Evolutionary conservation across 2,113 vertebrate genomes (phyloP), one percentile per base, ranked within the genome.

Genomic region (Limanda limanda): DNA sequence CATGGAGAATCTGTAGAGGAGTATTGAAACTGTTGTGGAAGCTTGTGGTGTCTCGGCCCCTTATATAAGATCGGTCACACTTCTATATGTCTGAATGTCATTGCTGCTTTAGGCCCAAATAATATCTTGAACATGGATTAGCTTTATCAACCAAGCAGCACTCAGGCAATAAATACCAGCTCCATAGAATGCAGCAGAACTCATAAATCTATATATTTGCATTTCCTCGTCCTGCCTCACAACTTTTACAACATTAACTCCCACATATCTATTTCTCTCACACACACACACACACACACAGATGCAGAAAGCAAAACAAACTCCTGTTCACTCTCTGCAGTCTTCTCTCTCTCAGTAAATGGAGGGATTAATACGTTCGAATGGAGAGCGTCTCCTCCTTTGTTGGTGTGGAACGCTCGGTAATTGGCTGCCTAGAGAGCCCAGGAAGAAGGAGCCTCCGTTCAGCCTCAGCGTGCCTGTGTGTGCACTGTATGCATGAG

Each of bases 351-450:
- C 61, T 63, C n/a, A 42, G 74, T 81, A 86, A 90, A 82, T 71
- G 54, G 78, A 69, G 62, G 80, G 87, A 76, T 85, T 87, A 79
- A 78, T 80, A 85, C 52, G 47, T 81, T 68, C 89, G 85, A 87
- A 89, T 74, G 84, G 71, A 80, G 31, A 40, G 13, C 58, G 62
- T 83, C 55, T 82, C 79, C 79, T 82, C 68, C 76, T 81, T 87
- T 88, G 81, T 81, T 74, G 71, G 64, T 45, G 57, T 54, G 68
- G 72, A 86, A 77, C 35, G 42, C 76, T 88, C 74, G 40, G 81
- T 82, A 85, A 90, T 86, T 77, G 85, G 71, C 83, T 85, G 84
- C 85, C 71, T 61, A 45, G 71, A 85, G 79, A 90, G 71, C 60
- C 60, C 78, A 68, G 73, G 82, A 91, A 75, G 76, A 67, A 81